phyloP scores from a whole-genome alignment of 2,888 invertebrate species.

The Ctenicera cuprea region DNA sequence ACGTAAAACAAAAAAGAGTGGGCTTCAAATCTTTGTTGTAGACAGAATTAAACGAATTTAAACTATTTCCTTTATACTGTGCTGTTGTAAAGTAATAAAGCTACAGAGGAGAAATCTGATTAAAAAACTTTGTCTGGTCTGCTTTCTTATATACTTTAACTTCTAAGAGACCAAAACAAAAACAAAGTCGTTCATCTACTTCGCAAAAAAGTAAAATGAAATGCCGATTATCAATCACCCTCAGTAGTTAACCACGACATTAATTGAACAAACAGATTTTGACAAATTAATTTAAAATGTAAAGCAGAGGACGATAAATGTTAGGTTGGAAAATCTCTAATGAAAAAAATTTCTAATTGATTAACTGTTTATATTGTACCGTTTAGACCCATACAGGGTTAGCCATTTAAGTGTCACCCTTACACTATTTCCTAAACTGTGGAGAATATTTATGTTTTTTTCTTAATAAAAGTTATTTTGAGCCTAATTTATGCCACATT shows the following conservation, averaged over 20 bases:
- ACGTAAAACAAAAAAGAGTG: too few relatives aligned
- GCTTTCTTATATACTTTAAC: conserved; percentile 1
- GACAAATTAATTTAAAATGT: conserved; percentile 24
- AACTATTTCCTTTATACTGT: conserved; percentile 17
- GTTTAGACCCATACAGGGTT: too few relatives aligned
- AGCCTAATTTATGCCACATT: too few relatives aligned
- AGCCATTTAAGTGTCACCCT: too few relatives aligned
- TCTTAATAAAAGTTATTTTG: too few relatives aligned
- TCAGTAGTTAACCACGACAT: background rate
- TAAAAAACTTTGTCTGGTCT: conserved; percentile 19
- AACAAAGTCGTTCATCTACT: conserved; percentile 3
- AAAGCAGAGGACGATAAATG: conserved; percentile 7
- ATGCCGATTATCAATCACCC: conserved; percentile 13
- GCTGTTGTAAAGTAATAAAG: conserved; percentile 5
- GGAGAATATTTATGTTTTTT: too few relatives aligned
- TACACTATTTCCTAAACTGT: too few relatives aligned
- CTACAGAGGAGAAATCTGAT: conserved; percentile 5
- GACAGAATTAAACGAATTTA: conserved; percentile 6
- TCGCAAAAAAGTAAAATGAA: conserved; percentile 5
- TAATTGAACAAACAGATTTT: conserved; percentile 11
- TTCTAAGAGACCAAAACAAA: conserved; percentile 2
- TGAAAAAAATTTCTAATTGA: too few relatives aligned
- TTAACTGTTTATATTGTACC: too few relatives aligned
- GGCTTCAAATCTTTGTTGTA: background rate
- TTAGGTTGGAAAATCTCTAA: background rate